Percentiles rank a stretch among this genome's conserved stretches.
phyloP scores from a whole-genome alignment of 2,113 vertebrate genomes.

The Xiphophorus maculatus region DNA sequence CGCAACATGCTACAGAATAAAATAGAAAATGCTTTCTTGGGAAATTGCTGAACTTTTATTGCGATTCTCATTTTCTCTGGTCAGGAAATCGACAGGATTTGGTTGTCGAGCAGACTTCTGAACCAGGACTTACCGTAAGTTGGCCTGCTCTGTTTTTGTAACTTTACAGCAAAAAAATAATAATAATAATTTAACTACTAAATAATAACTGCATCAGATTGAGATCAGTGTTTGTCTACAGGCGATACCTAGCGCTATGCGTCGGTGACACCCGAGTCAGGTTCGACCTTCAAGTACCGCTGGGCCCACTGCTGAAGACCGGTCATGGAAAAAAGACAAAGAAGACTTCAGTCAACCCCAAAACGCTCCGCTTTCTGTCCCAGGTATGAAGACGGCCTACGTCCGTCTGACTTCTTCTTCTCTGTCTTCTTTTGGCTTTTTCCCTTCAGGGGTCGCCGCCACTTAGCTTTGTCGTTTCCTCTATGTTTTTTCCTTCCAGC shows the following conservation, averaged over 20 bases:
- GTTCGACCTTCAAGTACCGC: conserved; percentile 85
- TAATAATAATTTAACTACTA: background rate
- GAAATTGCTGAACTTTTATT: no score
- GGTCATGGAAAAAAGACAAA: conserved; percentile 60
- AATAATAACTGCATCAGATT: background rate
- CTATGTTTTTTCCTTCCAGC: conserved; percentile 65
- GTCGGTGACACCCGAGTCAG: conserved; percentile 91
- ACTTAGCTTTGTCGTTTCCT: background rate
- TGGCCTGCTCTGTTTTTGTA: conserved; percentile 1
- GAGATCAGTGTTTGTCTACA: conserved; percentile 51
- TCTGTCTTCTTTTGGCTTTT: background rate
- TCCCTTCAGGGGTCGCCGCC: no score
- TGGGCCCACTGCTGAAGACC: conserved; percentile 41
- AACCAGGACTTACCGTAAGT: conserved; percentile 94
- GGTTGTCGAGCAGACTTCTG: conserved; percentile 94
- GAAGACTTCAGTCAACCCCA: conserved; percentile 80
- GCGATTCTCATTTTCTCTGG: background rate
- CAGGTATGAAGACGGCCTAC: conserved; percentile 81
- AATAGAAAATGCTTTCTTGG: no score
- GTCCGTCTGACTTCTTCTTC: background rate
- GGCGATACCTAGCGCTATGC: conserved; percentile 91
- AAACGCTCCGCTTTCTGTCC: conserved; percentile 84
- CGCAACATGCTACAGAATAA: no score
- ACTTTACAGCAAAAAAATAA: background rate
- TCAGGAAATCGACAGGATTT: conserved; percentile 94